phyloP scores from a whole-genome alignment of 2,113 vertebrate species.

The Odontesthes bonariensis region DNA sequence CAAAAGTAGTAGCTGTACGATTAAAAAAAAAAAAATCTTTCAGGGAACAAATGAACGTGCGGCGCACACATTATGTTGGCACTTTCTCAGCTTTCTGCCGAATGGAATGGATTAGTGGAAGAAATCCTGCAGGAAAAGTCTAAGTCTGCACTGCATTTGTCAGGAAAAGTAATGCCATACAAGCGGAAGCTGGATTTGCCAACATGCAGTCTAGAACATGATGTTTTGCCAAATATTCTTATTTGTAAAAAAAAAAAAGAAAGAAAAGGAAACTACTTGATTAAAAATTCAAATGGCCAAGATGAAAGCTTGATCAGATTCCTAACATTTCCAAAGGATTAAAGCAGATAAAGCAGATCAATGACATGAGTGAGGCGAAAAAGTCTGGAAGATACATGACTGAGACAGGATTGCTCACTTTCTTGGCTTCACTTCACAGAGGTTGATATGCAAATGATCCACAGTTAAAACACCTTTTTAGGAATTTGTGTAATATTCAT shows the following conservation, averaged over 20 bases:
- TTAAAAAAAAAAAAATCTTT: not conserved
- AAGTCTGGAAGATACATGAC: too few species aligned
- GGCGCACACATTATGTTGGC: not conserved
- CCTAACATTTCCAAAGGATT: not conserved
- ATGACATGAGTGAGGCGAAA: not conserved
- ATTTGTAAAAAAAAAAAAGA: not conserved
- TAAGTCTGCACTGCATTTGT: not conserved
- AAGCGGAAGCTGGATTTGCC: constrained; percentile 2
- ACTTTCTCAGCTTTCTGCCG: not conserved
- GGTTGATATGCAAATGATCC: too few species aligned
- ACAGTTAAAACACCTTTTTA: not conserved
- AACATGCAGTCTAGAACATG: not conserved
- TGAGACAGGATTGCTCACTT: too few species aligned
- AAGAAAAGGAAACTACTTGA: not conserved
- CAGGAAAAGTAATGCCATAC: not conserved
- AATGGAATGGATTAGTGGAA: not conserved
- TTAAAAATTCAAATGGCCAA: not conserved
- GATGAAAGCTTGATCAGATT: not conserved
- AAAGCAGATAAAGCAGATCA: not conserved
- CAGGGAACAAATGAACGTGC: not conserved
- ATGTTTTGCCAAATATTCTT: not conserved
- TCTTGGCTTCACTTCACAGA: too few species aligned
- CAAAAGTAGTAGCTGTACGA: not conserved
- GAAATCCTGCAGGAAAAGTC: not conserved
- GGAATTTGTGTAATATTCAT: not conserved